Evolutionary conservation across 1,140 invertebrate genomes (phyloP).

Genomic region (Ridgeia piscesae): DNA sequence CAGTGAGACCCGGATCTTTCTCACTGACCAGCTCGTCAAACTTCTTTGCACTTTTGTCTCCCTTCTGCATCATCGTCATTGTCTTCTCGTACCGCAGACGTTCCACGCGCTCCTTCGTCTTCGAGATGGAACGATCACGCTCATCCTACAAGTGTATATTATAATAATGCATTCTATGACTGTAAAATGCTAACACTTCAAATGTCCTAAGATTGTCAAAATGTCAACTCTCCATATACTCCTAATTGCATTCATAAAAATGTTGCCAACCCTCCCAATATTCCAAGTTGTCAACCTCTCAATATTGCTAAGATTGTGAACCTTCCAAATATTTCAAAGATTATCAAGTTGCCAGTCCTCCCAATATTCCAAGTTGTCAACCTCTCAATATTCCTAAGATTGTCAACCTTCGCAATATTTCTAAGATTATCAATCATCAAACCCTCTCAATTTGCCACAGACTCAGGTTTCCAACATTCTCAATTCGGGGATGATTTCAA

Average conservation of each 20-base stretch:
- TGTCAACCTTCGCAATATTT: background rate
- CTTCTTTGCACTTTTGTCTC: slow-evolving; percentile 2
- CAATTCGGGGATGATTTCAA: background rate
- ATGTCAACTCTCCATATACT: too few relatives aligned
- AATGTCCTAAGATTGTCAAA: too few relatives aligned
- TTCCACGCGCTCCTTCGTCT: slow-evolving; percentile 11
- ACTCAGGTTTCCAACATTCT: background rate
- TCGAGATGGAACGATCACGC: background rate
- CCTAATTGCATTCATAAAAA: too few relatives aligned
- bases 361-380: background rate
- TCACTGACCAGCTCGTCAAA: slow-evolving; percentile 9
- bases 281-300: background rate
- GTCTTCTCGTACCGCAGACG: slow-evolving; percentile 8
- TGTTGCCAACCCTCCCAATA: background rate
- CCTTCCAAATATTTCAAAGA: background rate
- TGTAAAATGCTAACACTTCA: too few relatives aligned
- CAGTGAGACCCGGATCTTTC: background rate
- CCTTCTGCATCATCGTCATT: slow-evolving; percentile 15
- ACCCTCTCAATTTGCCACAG: too few relatives aligned
- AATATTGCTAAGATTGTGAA: too few relatives aligned
- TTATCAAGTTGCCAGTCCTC: background rate
- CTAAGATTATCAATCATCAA: background rate
- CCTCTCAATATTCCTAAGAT: background rate
- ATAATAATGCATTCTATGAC: background rate
- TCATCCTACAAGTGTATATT: background rate